Base-by-base conservation (phyloP, 2,113 vertebrate species). In the Malurus melanocephalus region DNA sequence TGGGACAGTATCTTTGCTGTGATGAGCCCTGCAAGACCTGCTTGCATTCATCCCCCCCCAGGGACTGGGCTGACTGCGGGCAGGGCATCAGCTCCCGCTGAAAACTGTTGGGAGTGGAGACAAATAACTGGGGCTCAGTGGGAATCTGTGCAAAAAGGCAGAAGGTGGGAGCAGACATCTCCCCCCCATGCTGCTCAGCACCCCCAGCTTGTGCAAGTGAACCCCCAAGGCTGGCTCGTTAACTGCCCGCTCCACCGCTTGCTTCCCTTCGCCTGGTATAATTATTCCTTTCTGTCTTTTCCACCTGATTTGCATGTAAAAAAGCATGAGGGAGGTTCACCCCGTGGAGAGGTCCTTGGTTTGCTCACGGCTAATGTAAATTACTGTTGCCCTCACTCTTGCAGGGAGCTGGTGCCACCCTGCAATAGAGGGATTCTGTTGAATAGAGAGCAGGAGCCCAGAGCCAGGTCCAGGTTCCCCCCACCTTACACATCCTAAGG, bases 41-140 rank as follows among this genome's bases (percentile, higher is more conserved):
- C 61, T 77, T 0, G 3, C 27, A 19, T 62, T 66, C 32, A 14
- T 53, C n/a, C 42, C 32, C 21, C 21, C 17, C 9, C 5, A 5
- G 30, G 26, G n/a, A 26, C n/a, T 0, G 6, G 42, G 77, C 74
- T 17, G 5, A n/a, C 3, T 0, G 17, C 33, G 43, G 40, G 3
- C 48, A 46, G 78, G 85, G 56, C 3, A 2, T 52, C 46, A 30
- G 38, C 26, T 67, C 8, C 13, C 35, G 33, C 4, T 13, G 13
- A 57, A 61, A 75, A 26, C 59, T 75, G 7, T 2, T 51, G 26
- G 46, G 62, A 85, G 30, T 1, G 8, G 66, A 61, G 64, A 42
- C 45, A 28, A 32, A 38, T 73, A 38, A 15, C 11, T 35, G 42
- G 15, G 46, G 40, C 7, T 16, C 38, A 55, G 45, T 65, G 49